These are phyloP conservation scores for Eubucco bourcierii DNA, from an alignment of 2,113 vertebrate genomes.

Conservation along the genomic window DNA sequence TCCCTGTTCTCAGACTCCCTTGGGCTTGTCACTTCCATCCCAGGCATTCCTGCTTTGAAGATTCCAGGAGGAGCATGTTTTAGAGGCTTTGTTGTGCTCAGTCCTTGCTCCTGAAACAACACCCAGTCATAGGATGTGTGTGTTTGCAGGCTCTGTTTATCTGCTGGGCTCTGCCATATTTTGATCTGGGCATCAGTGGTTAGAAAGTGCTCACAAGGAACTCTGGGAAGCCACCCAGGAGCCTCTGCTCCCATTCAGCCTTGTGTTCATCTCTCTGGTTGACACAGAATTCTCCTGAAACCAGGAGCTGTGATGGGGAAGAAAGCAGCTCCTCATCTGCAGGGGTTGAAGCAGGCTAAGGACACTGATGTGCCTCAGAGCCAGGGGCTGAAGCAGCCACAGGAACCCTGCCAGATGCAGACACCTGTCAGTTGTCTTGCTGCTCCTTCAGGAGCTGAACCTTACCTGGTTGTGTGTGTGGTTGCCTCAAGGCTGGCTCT, in stretches of 20 bases:
- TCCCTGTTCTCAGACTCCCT: conserved; percentile 23
- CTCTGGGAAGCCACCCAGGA: background rate
- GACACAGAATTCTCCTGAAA: background rate
- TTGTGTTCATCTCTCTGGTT: background rate
- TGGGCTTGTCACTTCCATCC: conserved; percentile 50
- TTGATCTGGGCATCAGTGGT: background rate
- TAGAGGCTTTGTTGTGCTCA: conserved; percentile 29
- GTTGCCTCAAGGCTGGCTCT: background rate
- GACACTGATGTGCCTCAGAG: background rate
- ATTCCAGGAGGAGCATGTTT: background rate
- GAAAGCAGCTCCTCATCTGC: background rate
- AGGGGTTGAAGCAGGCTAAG: background rate
- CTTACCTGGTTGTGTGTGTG: background rate
- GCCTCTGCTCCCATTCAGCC: background rate
- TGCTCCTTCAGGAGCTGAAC: background rate
- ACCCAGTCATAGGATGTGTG: background rate
- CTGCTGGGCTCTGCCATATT: background rate
- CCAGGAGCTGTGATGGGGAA: background rate
- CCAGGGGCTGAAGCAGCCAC: background rate
- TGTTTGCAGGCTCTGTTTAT: conserved; percentile 29
- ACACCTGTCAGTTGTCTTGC: background rate
- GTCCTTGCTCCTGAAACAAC: conserved; percentile 38
- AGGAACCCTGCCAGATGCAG: background rate
- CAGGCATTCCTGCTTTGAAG: conserved; percentile 38
- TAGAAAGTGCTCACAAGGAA: background rate